Percentiles rank a stretch among this genome's conserved stretches.
phyloP scores from a whole-genome alignment of 2,113 vertebrate genomes.

The Hyla sarda region DNA sequence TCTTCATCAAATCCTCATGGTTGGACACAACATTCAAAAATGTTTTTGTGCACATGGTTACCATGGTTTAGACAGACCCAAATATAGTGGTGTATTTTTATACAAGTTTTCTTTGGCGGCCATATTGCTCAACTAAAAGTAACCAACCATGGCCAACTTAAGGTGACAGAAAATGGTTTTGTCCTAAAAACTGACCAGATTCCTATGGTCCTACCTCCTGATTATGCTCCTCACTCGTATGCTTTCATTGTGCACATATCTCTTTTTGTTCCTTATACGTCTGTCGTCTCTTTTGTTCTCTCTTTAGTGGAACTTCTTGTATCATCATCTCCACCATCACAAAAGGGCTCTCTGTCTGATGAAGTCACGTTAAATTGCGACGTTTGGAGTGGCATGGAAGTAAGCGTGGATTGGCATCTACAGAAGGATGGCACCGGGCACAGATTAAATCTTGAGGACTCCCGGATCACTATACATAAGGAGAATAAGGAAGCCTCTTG shows the following conservation, averaged over 20 bases:
- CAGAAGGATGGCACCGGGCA: conserved; percentile 79
- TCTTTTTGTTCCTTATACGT: background rate
- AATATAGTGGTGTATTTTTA: background rate
- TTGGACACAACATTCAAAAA: too few species aligned
- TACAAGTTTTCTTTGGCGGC: background rate
- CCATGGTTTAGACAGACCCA: background rate
- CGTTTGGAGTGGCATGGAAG: conserved; percentile 69
- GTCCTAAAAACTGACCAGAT: background rate
- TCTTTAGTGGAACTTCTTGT: conserved; percentile 81
- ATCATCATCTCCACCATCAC: conserved; percentile 70
- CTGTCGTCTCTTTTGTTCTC: conserved; percentile 29
- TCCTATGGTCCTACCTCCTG: background rate
- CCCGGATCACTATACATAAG: conserved; percentile 65
- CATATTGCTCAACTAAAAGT: background rate
- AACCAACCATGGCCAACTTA: background rate
- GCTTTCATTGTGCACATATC: background rate
- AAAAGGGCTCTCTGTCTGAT: conserved; percentile 66
- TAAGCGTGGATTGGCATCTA: conserved; percentile 78
- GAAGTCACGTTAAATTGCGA: conserved; percentile 75
- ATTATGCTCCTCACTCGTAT: background rate
- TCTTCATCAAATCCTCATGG: too few species aligned
- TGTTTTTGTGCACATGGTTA: too few species aligned
- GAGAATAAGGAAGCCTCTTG: conserved; percentile 71
- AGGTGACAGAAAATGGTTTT: background rate
- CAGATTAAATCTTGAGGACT: conserved; percentile 67